Percentiles rank a stretch among this genome's conserved stretches.
These are phyloP conservation scores for Tetrapedia diversipes DNA, from an alignment of 2,888 invertebrate genomes.

Conservation along the genomic window DNA sequence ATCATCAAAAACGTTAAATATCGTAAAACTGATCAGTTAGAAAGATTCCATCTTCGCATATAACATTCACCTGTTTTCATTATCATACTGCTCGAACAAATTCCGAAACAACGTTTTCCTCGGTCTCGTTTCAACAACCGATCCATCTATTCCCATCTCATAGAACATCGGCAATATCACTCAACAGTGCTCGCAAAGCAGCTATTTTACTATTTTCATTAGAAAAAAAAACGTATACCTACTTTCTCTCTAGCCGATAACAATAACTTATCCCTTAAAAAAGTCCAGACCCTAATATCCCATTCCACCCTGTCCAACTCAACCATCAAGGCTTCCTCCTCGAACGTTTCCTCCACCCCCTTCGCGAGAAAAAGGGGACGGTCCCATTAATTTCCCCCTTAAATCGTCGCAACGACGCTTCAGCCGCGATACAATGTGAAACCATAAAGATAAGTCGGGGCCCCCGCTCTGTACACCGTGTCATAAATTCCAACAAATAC, in stretches of 20 bases:
- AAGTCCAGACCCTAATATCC: neutral
- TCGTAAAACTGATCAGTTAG: no score
- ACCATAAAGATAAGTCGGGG: slow-evolving; percentile 23
- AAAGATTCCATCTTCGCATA: no score
- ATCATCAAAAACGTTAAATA: no score
- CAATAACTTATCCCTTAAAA: neutral
- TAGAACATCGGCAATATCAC: no score
- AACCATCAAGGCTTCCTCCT: neutral
- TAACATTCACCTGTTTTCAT: no score
- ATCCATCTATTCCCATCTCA: neutral
- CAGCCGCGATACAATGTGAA: slow-evolving; percentile 38
- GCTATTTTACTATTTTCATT: neutral
- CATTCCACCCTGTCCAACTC: neutral
- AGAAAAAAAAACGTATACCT: neutral
- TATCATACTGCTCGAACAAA: no score
- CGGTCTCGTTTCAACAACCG: neutral
- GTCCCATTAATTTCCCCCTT: slow-evolving; percentile 31
- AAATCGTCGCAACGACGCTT: slow-evolving; percentile 37
- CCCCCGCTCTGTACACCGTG: slow-evolving; percentile 28
- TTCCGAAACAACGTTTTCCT: no score
- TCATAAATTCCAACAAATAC: slow-evolving; percentile 60
- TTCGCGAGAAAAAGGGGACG: neutral
- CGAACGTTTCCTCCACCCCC: neutral
- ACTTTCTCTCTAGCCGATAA: neutral
- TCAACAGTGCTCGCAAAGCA: neutral